phyloP scores from a whole-genome alignment of 2,113 vertebrate species.

The Spea bombifrons region DNA sequence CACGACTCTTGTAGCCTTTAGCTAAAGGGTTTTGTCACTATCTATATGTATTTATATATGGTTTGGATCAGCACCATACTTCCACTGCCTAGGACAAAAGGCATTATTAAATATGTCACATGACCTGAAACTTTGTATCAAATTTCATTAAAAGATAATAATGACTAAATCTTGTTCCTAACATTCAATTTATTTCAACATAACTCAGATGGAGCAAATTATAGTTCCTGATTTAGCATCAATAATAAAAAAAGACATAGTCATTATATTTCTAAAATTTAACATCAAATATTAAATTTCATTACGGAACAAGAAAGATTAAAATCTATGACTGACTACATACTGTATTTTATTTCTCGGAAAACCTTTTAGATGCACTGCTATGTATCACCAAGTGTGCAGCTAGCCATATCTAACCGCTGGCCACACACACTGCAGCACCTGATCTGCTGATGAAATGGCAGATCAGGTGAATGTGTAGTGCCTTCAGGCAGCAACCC shows the following conservation, averaged over 20 bases:
- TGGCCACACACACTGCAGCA: too few relatives aligned
- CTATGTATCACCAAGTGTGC: too few relatives aligned
- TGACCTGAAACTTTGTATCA: constrained; percentile 24
- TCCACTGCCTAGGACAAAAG: background rate
- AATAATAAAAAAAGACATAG: constrained; percentile 48
- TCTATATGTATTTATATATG: too few relatives aligned
- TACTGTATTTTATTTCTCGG: constrained; percentile 35
- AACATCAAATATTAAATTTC: constrained; percentile 49
- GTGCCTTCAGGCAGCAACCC: too few relatives aligned
- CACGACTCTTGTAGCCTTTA: too few relatives aligned
- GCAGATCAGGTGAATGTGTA: too few relatives aligned
- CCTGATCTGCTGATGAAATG: too few relatives aligned
- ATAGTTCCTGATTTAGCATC: constrained; percentile 42
- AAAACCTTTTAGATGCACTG: constrained; percentile 5
- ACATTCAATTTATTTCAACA: constrained; percentile 45
- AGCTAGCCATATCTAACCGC: too few relatives aligned
- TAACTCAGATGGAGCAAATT: constrained; percentile 42
- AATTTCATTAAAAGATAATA: constrained; percentile 41
- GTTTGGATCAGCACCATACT: too few relatives aligned
- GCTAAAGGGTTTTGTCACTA: too few relatives aligned
- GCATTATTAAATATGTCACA: constrained; percentile 10
- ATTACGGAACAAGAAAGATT: constrained; percentile 44
- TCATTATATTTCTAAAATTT: constrained; percentile 49
- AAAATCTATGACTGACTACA: constrained; percentile 44
- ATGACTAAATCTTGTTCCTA: constrained; percentile 38